Conservation (phyloP, 2,797 vertebrate species). For the Anniella stebbinsi region DNA sequence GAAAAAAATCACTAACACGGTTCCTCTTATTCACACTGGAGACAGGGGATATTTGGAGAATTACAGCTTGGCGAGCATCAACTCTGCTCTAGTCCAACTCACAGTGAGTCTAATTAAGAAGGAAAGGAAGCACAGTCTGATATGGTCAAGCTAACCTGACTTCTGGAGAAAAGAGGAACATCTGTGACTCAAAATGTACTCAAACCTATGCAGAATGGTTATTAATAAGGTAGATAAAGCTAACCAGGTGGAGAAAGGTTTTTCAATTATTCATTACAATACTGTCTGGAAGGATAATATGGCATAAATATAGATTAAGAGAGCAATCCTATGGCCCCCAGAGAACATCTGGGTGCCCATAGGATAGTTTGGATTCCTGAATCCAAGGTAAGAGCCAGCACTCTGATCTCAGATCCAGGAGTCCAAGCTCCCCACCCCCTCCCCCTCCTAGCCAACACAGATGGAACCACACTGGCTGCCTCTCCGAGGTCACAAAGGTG, state of each 20-base stretch:
- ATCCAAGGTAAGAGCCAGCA: no score
- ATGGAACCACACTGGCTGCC: no score
- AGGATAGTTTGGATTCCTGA: no score
- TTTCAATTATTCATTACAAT: slow-evolving; percentile 29
- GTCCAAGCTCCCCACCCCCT: no score
- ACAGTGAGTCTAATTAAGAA: slow-evolving; percentile 62
- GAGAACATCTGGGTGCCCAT: no score
- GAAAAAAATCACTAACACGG: slow-evolving; percentile 23
- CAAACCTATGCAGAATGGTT: slow-evolving; percentile 33
- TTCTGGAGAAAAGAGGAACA: slow-evolving; percentile 31
- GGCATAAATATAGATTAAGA: slow-evolving; percentile 15
- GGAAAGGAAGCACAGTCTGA: slow-evolving; percentile 41
- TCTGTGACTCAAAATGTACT: slow-evolving; percentile 26
- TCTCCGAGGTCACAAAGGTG: no score
- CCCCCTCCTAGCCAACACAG: no score
- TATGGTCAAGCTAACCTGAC: slow-evolving; percentile 21
- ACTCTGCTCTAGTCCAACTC: slow-evolving; percentile 49
- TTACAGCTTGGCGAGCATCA: slow-evolving; percentile 33
- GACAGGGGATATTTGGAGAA: slow-evolving; percentile 42
- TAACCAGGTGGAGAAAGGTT: slow-evolving; percentile 21
- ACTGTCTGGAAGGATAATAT: slow-evolving; percentile 31
- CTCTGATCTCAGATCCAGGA: no score
- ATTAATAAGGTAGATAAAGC: slow-evolving; percentile 45
- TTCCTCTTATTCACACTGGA: slow-evolving; percentile 28
- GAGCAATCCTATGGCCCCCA: no score